Evolutionary conservation across 2,113 vertebrate genomes (phyloP).

Genomic region (Numida meleagris): DNA sequence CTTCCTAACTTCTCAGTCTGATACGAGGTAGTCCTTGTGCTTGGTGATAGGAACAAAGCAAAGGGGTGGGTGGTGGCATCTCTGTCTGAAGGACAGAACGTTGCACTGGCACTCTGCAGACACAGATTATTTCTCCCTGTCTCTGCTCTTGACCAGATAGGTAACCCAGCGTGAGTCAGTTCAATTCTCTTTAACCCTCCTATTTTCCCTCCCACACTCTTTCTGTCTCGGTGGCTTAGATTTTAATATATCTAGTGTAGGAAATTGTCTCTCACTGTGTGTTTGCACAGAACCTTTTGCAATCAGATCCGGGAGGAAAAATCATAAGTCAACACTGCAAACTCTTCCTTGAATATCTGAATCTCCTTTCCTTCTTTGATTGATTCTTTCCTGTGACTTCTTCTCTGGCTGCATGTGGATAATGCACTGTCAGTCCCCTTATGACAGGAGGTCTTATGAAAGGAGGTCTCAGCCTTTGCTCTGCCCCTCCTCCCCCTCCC

Average conservation of each 20-base stretch:
- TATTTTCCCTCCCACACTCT: conserved; percentile 44
- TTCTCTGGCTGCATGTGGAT: background rate
- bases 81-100: conserved; percentile 4
- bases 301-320: conserved; percentile 38
- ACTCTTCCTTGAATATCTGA: conserved; percentile 38
- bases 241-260: conserved; percentile 45
- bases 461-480: background rate
- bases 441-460: no score
- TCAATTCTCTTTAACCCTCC: conserved; percentile 24
- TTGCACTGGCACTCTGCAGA: conserved; percentile 24
- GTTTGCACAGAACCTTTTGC: conserved; percentile 29
- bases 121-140: conserved; percentile 14
- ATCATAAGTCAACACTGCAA: conserved; percentile 33
- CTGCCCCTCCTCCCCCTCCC: background rate
- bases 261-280: conserved; percentile 11
- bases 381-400: conserved; percentile 40
- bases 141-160: conserved; percentile 55
- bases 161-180: conserved; percentile 34
- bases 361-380: conserved; percentile 28
- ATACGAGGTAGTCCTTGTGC: conserved; percentile 8
- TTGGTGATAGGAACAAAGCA: background rate
- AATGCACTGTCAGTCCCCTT: background rate
- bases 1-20: background rate
- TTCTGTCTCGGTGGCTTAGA: conserved; percentile 33
- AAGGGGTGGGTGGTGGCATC: background rate